phyloP scores from a whole-genome alignment of 2,888 invertebrate genomes.

The Allygus modestus region DNA sequence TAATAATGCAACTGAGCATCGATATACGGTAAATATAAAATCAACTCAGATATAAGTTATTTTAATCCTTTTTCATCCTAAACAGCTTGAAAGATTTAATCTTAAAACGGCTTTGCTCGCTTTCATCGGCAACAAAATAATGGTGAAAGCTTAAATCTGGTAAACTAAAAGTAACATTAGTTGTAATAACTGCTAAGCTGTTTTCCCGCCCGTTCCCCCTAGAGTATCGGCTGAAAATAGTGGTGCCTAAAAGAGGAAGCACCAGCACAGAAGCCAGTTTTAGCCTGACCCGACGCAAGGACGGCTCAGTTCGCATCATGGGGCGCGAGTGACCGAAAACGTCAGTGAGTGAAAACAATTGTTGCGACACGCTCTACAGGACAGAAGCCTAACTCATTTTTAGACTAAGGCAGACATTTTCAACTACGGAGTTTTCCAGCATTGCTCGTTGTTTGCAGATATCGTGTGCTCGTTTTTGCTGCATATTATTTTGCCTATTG shows the following conservation, averaged over 20 bases:
- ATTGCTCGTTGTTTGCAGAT: slow-evolving; percentile 29
- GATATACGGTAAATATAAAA: no score
- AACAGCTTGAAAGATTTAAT: not conserved
- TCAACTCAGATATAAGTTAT: no score
- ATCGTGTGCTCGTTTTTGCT: slow-evolving; percentile 12
- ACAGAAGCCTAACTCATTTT: slow-evolving; percentile 49
- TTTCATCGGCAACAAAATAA: slow-evolving; percentile 30
- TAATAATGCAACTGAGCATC: no score
- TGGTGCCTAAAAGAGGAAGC: slow-evolving; percentile 49
- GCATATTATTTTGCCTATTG: slow-evolving; percentile 16
- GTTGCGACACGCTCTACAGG: slow-evolving; percentile 36
- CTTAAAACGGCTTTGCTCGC: not conserved
- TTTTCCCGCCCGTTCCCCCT: slow-evolving; percentile 26
- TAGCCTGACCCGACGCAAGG: slow-evolving; percentile 56
- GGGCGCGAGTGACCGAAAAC: slow-evolving; percentile 32
- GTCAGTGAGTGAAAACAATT: slow-evolving; percentile 43
- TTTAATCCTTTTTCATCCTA: no score
- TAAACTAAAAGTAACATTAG: slow-evolving; percentile 22
- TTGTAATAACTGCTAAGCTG: slow-evolving; percentile 51
- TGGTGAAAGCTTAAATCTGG: slow-evolving; percentile 46
- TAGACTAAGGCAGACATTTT: slow-evolving; percentile 47
- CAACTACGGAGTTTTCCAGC: slow-evolving; percentile 20
- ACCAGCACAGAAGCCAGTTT: slow-evolving; percentile 61
- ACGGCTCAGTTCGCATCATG: slow-evolving; percentile 59
- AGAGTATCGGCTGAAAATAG: slow-evolving; percentile 50